These are phyloP conservation scores for Epistrophe grossulariae DNA, from an alignment of 2,888 invertebrate species.

Conservation along the genomic window DNA sequence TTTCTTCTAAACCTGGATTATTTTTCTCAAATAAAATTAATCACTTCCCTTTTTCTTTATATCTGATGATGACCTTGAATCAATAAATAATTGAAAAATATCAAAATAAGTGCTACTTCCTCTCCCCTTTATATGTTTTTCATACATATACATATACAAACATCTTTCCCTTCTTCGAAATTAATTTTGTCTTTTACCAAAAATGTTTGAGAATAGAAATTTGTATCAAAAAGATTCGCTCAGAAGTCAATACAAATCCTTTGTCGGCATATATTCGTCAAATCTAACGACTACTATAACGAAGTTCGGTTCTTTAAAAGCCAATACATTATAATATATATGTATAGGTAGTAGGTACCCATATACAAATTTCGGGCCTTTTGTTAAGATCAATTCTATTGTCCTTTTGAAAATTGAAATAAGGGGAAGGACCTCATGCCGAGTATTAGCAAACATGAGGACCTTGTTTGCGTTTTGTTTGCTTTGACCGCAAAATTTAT, in stretches of 20 bases:
- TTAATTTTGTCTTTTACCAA: constrained; percentile 1
- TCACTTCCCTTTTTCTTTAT: background rate
- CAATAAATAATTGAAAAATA: constrained; percentile 57
- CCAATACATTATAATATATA: constrained; percentile 7
- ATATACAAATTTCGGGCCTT: background rate
- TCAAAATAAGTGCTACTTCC: constrained; percentile 55
- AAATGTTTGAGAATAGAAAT: constrained; percentile 14
- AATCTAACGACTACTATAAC: constrained; percentile 36
- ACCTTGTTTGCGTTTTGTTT: constrained; percentile 71
- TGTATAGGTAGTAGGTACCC: too few relatives aligned
- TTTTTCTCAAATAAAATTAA: background rate
- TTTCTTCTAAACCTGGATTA: too few relatives aligned
- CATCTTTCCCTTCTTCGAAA: constrained; percentile 8
- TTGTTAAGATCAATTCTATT: constrained; percentile 53
- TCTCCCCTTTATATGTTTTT: constrained; percentile 27
- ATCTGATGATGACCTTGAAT: constrained; percentile 48
- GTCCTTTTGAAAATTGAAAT: constrained; percentile 49
- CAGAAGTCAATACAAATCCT: constrained; percentile 65
- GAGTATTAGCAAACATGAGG: constrained; percentile 73
- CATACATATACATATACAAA: background rate
- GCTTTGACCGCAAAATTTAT: constrained; percentile 73
- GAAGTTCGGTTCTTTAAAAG: constrained; percentile 59
- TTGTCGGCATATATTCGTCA: constrained; percentile 59
- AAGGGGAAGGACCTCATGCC: constrained; percentile 72
- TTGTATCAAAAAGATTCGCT: constrained; percentile 47